A percentile compares a stretch with the other conserved stretches of the same genome.
phyloP scores from a whole-genome alignment of 2,113 vertebrate genomes.

The Prunella himalayana region DNA sequence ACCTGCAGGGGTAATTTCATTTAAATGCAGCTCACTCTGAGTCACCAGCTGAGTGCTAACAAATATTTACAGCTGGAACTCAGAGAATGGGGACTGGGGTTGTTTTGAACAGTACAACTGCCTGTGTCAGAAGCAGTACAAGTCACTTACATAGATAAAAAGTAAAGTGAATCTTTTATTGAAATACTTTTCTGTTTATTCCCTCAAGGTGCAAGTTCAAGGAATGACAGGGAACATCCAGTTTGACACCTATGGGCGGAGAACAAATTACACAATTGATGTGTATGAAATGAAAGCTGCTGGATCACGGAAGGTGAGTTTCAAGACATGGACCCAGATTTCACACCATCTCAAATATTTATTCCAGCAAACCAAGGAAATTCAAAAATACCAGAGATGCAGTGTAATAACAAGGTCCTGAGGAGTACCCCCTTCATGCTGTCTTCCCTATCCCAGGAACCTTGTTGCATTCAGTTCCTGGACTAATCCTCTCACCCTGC shows the following conservation, averaged over 20 bases:
- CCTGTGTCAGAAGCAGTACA: not conserved
- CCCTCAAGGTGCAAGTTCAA: conserved; percentile 89
- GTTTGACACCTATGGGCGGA: conserved; percentile 96
- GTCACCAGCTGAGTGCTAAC: not conserved
- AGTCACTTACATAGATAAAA: not conserved
- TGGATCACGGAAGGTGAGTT: conserved; percentile 91
- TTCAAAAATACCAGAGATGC: not conserved
- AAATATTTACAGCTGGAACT: not conserved
- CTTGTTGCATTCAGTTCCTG: not conserved
- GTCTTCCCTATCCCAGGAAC: not conserved
- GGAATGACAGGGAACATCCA: conserved; percentile 99
- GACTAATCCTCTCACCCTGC: not conserved
- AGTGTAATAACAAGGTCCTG: not conserved
- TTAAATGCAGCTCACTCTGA: not conserved
- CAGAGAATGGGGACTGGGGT: not conserved
- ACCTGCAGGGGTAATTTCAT: not conserved
- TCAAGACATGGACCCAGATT: not conserved
- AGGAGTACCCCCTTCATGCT: not conserved
- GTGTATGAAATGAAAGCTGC: conserved; percentile 94
- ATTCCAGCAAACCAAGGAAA: not conserved
- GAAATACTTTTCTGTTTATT: conserved; percentile 34
- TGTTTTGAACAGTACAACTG: not conserved
- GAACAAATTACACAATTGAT: conserved; percentile 97
- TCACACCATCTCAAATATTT: not conserved
- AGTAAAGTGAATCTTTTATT: not conserved